These are phyloP conservation scores for Carposina sasakii DNA, from an alignment of 1,140 invertebrate species.

Conservation along the genomic window DNA sequence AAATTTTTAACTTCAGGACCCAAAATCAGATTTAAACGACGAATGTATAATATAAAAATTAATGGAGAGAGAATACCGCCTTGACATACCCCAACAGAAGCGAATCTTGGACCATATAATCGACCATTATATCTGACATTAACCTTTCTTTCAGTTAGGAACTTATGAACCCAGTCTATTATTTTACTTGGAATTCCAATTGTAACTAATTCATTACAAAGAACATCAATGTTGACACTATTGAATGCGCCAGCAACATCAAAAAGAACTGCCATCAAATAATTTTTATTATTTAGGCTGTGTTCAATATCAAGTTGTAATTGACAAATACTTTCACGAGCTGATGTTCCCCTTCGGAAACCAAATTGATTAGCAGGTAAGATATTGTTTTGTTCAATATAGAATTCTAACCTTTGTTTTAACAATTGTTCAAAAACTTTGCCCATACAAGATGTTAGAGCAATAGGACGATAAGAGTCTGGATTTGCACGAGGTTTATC, in stretches of 20 bases:
- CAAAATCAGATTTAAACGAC: constrained; percentile 15
- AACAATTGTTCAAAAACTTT: constrained; percentile 23
- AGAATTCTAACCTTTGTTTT: constrained; percentile 20
- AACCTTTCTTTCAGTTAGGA: background rate
- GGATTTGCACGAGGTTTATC: background rate
- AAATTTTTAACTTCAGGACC: constrained; percentile 15
- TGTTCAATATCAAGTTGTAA: constrained; percentile 5
- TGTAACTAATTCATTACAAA: no score
- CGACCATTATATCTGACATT: constrained; percentile 4
- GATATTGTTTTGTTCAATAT: constrained; percentile 14
- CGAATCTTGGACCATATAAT: constrained; percentile 4
- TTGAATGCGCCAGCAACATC: constrained; percentile 8
- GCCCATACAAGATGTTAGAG: constrained; percentile 19
- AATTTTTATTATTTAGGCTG: background rate
- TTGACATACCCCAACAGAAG: constrained; percentile 18
- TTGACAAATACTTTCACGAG: constrained; percentile 2
- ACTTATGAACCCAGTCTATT: no score
- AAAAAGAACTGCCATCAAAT: constrained; percentile 4
- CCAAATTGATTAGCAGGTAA: constrained; percentile 23
- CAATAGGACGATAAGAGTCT: constrained; percentile 16
- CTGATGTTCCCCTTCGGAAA: constrained; percentile 15
- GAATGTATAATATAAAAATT: constrained; percentile 22
- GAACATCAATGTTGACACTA: no score
- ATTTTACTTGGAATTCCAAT: no score
- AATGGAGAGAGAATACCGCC: constrained; percentile 18